Evolutionary conservation across 2,888 invertebrate species (phyloP), one percentile per base, ranked within the genome.

Genomic region (Agrochola lota): DNA sequence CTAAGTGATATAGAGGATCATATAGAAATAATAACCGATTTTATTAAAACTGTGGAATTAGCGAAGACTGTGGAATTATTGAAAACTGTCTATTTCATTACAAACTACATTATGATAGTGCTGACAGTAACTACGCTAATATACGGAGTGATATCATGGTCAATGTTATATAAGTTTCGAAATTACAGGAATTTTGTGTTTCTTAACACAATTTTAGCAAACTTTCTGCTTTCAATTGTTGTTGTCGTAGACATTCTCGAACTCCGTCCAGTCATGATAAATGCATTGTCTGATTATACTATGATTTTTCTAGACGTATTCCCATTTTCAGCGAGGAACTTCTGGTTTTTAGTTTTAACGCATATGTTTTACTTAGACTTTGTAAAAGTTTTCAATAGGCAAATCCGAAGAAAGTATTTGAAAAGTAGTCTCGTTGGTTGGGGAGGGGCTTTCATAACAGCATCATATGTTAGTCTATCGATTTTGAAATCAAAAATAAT

Each of bases 101-200:
- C 15, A n/a, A n/a, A 7, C 7, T 59, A 15, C 30, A 6, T 35
- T 20, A 55, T 55, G 55, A n/a, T n/a, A 11, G 55, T 17, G 7
- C 11, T 69, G 11, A 55, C 35, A n/a, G 9, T n/a, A 40, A 35
- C n/a, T 43, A 43, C 40, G 8, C 12, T 59, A 1, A 26, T 43
- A 12, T 70, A 43, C 40, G 70, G 57, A 40, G 70, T 26, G 26
- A 8, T 12, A 12, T 70, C 57, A 1, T 70, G 70, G 70, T 26
- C 26, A 5, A 0, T 26, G 2, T 3, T 70, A 11, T 12, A 26
- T 2, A 70, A 43, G 4, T 70, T 59, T 43, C 57, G 57, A 17
- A 70, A 43, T 20, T 59, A 57, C 26, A 70, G 43, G 26, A 70
- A 70, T 20, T 43, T 43, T 59, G 57, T 70, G 12, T 59, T 57